A percentile compares a stretch with the other conserved stretches of the same genome.
Evolutionary conservation across 2,113 vertebrate genomes (phyloP).

Genomic region (Daubentonia madagascariensis): DNA sequence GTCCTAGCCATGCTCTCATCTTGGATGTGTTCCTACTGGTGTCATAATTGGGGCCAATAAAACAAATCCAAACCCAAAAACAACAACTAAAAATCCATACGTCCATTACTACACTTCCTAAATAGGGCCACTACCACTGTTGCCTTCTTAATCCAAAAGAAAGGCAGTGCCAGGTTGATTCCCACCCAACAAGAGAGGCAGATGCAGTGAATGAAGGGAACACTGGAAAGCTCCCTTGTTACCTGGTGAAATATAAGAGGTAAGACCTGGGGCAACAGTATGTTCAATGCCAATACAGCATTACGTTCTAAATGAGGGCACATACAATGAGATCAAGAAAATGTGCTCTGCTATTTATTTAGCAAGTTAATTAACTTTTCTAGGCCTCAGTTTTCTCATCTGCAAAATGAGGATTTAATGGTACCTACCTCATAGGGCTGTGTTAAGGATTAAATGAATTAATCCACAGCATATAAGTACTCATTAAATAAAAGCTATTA

Average conservation of each 20-base stretch:
- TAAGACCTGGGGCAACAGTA: not conserved
- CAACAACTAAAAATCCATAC: not conserved
- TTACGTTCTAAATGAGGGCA: not conserved
- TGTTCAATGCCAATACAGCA: not conserved
- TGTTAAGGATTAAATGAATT: not conserved
- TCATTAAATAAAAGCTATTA: slow-evolving; percentile 22
- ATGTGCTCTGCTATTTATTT: not conserved
- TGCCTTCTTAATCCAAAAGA: not conserved
- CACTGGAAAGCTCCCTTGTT: not conserved
- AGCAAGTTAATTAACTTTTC: not conserved
- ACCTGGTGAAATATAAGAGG: not conserved
- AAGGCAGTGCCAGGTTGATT: not conserved
- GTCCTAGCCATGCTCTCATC: not conserved
- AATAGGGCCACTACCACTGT: not conserved
- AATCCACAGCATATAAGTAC: not conserved
- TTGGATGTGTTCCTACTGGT: not conserved
- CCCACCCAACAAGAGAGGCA: not conserved
- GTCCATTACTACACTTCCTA: not conserved
- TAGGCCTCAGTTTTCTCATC: slow-evolving; percentile 19
- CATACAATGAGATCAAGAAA: not conserved
- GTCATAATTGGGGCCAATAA: not conserved
- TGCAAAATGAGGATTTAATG: not conserved
- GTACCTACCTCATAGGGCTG: not conserved
- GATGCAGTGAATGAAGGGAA: not conserved
- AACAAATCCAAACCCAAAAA: not conserved